These are phyloP conservation scores for Drosophila pegasa DNA, from an alignment of 2,888 invertebrate species.

Conservation along the genomic window DNA sequence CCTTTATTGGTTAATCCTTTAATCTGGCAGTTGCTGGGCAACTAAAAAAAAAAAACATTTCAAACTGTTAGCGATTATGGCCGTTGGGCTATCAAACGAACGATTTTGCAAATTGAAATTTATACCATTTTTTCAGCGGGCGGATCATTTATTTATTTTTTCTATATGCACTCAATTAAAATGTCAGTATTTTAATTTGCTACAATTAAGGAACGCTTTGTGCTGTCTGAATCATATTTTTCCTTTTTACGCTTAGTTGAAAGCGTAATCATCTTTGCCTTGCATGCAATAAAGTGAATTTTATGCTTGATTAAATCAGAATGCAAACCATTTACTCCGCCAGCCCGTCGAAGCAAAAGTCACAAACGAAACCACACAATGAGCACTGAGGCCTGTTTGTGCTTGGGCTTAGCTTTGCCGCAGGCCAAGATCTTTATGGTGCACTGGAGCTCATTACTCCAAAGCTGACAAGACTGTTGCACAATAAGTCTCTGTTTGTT, in stretches of 20 bases:
- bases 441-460: conserved; percentile 16
- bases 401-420: background rate
- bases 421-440: background rate
- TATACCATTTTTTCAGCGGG: conserved; percentile 3
- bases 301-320: conserved; percentile 36
- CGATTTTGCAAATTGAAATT: conserved; percentile 23
- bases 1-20: conserved; percentile 16
- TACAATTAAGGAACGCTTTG: conserved; percentile 45
- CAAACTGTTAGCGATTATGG: background rate
- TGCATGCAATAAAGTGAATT: conserved; percentile 5
- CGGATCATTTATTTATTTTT: background rate
- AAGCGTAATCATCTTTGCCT: background rate
- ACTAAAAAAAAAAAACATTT: background rate
- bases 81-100: conserved; percentile 8
- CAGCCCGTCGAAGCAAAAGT: conserved; percentile 20
- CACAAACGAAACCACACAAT: conserved; percentile 10
- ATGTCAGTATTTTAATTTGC: conserved; percentile 51
- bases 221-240: conserved; percentile 7
- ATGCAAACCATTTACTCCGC: conserved; percentile 12
- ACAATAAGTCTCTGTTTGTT: conserved; percentile 35
- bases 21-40: conserved; percentile 2
- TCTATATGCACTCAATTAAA: conserved; percentile 54
- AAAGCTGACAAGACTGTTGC: conserved; percentile 17
- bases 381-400: conserved; percentile 1
- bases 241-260: conserved; percentile 1